Conservation (phyloP, 2,113 vertebrate species). For the Oplegnathus fasciatus region DNA sequence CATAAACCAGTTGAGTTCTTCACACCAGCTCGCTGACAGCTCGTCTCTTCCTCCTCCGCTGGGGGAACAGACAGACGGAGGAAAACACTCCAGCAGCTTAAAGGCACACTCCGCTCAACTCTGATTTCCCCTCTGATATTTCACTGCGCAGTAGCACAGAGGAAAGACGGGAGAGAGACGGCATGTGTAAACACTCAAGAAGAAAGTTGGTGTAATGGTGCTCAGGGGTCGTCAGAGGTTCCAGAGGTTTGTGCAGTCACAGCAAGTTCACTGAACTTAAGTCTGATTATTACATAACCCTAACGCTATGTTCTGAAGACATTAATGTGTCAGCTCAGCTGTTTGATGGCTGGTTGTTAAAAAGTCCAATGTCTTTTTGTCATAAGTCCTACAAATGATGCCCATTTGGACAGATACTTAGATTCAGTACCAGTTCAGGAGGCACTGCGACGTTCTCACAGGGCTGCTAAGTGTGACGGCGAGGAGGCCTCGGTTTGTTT, state of each 20-base stretch:
- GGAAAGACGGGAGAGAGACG: not conserved
- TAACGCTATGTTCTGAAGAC: too few species aligned
- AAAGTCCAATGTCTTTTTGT: not conserved
- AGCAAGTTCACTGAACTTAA: not conserved
- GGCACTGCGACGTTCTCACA: too few species aligned
- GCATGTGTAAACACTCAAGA: not conserved
- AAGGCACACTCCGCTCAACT: constrained; percentile 21
- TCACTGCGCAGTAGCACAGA: not conserved
- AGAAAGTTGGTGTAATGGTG: not conserved
- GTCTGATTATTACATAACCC: not conserved
- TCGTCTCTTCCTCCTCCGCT: constrained; percentile 6
- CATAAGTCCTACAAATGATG: not conserved
- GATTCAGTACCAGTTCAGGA: not conserved
- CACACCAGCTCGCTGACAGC: constrained; percentile 37
- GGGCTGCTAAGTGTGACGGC: not conserved
- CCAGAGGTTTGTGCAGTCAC: not conserved
- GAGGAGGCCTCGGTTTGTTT: not conserved
- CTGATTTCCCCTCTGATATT: constrained; percentile 24
- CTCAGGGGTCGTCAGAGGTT: not conserved
- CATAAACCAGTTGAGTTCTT: constrained; percentile 37
- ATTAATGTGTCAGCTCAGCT: too few species aligned
- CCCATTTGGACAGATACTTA: too few species aligned
- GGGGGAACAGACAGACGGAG: constrained; percentile 6
- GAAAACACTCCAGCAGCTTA: constrained; percentile 31
- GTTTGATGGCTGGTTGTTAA: too few species aligned